Base-by-base conservation (phyloP, 2,888 invertebrate species). In the Drosophila flavopinicola region DNA sequence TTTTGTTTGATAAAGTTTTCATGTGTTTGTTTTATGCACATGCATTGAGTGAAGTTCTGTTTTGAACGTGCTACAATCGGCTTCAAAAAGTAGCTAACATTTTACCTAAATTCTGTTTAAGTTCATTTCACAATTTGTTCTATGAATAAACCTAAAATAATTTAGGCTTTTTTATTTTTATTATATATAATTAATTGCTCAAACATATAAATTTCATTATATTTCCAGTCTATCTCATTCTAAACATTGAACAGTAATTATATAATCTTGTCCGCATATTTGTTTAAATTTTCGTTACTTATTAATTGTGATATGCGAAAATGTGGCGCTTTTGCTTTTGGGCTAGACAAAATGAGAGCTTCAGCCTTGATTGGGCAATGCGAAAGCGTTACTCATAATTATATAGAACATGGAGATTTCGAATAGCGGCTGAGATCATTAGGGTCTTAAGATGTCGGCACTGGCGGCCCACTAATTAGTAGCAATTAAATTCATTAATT, bases 401-500 rank as follows among this genome's bases (percentile, higher is more conserved):
- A 82, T 66, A 57, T 58, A 42, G 64, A 60, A 56, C 47, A 63
- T 45, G 48, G 10, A 53, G 37, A 66, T 59, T 65, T 44, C 11
- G 49, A 10, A 45, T 78, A 85, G 70, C 84, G 79, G 79, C 48
- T 42, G 37, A 13, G 57, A 70, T 75, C 73, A 83, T 80, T 78
- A 60, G 58, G 56, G 65, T 60, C 67, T 59, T 45, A 64, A 78
- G 75, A 66, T 64, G 72, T 56, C 83, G 78, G 86, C 85, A 48
- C 59, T 42, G 72, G 52, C 61, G 66, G 69, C 56, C 61, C 60
- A 75, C 85, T 83, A 83, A 83, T 83, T 83, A 78, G 67, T 59
- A 27, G 74, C 83, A 87, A 87, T 83, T 83, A 87, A 82, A 78
- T 67, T 87, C 85, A 83, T 83, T 83, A 83, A 83, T 83, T 85